Evolutionary conservation across 64 coral and sea anemone species (phyloP), one percentile per base, ranked within the genome.

Genomic region (Anthopleura sola): DNA sequence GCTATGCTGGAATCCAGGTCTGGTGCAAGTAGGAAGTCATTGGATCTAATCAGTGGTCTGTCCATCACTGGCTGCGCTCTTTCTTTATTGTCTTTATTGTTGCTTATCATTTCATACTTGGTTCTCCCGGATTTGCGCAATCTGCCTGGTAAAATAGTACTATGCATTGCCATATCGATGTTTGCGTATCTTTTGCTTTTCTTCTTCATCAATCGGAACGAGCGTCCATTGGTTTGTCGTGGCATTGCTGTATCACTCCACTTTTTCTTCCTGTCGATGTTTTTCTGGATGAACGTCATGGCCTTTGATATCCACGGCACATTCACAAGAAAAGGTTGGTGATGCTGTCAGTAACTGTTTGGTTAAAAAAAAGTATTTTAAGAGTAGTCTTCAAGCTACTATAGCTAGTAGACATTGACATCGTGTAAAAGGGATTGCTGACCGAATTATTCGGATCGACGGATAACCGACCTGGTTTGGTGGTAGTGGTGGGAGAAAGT

Each of bases 221-320:
- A 57, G 40, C 13, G 32, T 38, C 81, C 46, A n/a, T 26, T 29
- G 18, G 32, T 32, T 15, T 90, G 88, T 13, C 6, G 18, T 0
- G 66, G 26, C 24, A 47, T 90, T 13, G 88, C 80, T 29, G 49
- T 77, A 48, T 26, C 48, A 38, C 32, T 90, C 24, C 88, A 90
- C 37, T 84, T 75, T 49, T 83, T 75, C 40, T 20, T 77, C 1
- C 62, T 90, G 7, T 57, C 58, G 17, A 75, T 78, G 18, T 90
- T 90, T 39, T 20, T 29, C 17, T 90, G 88, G 88, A 90, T 90
- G 88, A 90, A 90, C 24, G 88, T 75, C 0, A 83, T 90, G 80
- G 88, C 88, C 19, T 90, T 74, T 77, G 88, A 90, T 54, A 57
- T 90, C 15, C 80, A 84, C 50, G n/a, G 56, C 1, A 90, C 88